Percentiles rank a stretch among this genome's conserved stretches.
These are phyloP conservation scores for Rhagonycha fulva DNA, from an alignment of 2,888 invertebrate species.

Conservation along the genomic window DNA sequence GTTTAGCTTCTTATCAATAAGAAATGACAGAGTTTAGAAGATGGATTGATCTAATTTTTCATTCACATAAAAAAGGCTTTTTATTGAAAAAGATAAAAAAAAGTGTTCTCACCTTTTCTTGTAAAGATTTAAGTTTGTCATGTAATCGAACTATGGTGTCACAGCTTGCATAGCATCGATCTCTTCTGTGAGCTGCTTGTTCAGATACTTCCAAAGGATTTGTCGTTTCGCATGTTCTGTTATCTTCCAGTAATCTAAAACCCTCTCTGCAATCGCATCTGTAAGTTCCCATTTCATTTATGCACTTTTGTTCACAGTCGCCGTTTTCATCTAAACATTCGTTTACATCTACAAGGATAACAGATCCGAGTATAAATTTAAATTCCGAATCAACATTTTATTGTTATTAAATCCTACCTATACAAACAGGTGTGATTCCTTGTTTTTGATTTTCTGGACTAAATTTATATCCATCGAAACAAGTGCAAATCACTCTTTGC, in stretches of 20 bases:
- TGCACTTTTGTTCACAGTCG: slow-evolving; percentile 67
- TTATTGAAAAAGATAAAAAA: slow-evolving; percentile 14
- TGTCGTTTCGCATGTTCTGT: slow-evolving; percentile 60
- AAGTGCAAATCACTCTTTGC: slow-evolving; percentile 67
- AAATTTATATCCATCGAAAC: slow-evolving; percentile 66
- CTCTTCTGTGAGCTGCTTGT: slow-evolving; percentile 52
- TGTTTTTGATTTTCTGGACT: slow-evolving; percentile 61
- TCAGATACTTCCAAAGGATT: slow-evolving; percentile 28
- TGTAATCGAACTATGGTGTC: slow-evolving; percentile 65
- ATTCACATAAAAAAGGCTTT: slow-evolving; percentile 1
- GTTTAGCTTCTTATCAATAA: slow-evolving; percentile 4
- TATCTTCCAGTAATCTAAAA: slow-evolving; percentile 60
- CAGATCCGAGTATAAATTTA: neutral
- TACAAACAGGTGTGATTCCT: slow-evolving; percentile 65
- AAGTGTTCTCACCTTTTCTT: slow-evolving; percentile 51
- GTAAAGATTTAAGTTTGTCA: slow-evolving; percentile 60
- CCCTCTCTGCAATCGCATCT: slow-evolving; percentile 65
- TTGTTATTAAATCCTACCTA: slow-evolving; percentile 52
- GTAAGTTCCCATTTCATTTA: slow-evolving; percentile 64
- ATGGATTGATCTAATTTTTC: slow-evolving; percentile 14
- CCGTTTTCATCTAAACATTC: slow-evolving; percentile 61
- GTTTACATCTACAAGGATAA: slow-evolving; percentile 56
- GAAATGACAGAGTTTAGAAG: slow-evolving; percentile 2
- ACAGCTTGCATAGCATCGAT: slow-evolving; percentile 67
- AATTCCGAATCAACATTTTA: neutral